Base-by-base conservation (phyloP, 1,140 invertebrate species). In the Papilio machaon region DNA sequence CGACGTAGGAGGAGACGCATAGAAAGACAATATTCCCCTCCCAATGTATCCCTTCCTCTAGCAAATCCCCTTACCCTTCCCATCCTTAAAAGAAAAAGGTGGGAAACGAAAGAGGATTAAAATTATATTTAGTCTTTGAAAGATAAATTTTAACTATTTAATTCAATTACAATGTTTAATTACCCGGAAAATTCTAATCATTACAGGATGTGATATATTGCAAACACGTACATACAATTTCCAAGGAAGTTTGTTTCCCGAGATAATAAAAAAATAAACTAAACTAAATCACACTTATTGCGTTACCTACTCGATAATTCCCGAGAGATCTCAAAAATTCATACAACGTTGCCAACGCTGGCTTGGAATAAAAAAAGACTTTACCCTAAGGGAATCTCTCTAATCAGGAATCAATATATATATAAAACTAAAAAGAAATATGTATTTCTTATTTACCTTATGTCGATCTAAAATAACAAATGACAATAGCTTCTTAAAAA, bases 261-360 rank as follows among this genome's bases (percentile, higher is more conserved):
- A 17, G 75, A 80, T 49, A 64, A 46, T 8, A 73, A 60, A 80
- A 80, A 82, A 35, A 38, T 38, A 80, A 82, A 83, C 77, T 81
- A 64, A 52, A 79, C 75, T 75, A 85, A 81, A 83, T 83, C 82
- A 82, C 78, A 17, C 52, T 81, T 78, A 83, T 74, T 81, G 74
- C 58, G 82, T 80, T 82, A 81, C 49, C 52, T 70, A 49, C 19
- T 81, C 81, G 81, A 81, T 83, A 83, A 85, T 81, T 83, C 84
- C 81, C 79, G 19, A 13, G 64, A 74, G 84, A 75, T 81, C 81
- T 85, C 84, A 83, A 85, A 85, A 85, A 85, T 83, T 85, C 82
- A 83, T 82, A 85, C 81, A 80, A 79, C 77, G 81, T 74, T 70
- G 49, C 77, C 73, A 73, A 77, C 70, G 58, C 77, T 80, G 54